These are phyloP conservation scores for Alces alces DNA, from an alignment of 2,113 vertebrate species.

Conservation along the genomic window DNA sequence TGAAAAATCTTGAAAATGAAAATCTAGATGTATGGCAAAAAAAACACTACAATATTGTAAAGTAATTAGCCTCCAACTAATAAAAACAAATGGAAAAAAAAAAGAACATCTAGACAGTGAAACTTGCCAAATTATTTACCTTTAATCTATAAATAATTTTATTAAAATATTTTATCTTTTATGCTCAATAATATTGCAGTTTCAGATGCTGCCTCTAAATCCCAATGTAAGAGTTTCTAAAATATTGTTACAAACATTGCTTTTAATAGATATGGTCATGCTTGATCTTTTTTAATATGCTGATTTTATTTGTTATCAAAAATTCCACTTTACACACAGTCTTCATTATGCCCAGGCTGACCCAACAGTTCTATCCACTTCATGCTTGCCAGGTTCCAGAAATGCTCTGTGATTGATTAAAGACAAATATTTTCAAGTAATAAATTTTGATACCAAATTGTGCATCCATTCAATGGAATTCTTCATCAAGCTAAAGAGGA, in stretches of 20 bases:
- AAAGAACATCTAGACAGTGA: background rate
- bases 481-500: background rate
- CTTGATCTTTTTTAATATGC: background rate
- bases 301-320: background rate
- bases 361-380: background rate
- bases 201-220: background rate
- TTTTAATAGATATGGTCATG: background rate
- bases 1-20: conserved; percentile 25
- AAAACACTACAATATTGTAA: no score
- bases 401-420: background rate
- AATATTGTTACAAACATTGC: background rate
- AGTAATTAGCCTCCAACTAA: no score
- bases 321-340: background rate
- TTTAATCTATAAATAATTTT: background rate
- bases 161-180: background rate
- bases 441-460: background rate
- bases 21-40: background rate
- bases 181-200: background rate
- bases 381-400: background rate
- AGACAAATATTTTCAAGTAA: background rate
- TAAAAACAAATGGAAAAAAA: background rate
- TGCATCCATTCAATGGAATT: background rate
- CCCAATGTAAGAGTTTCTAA: background rate
- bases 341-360: fast-evolving
- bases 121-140: background rate